A percentile compares a stretch with the other conserved stretches of the same genome.
Evolutionary conservation across 2,888 invertebrate species (phyloP).

Genomic region (Merodon equestris): DNA sequence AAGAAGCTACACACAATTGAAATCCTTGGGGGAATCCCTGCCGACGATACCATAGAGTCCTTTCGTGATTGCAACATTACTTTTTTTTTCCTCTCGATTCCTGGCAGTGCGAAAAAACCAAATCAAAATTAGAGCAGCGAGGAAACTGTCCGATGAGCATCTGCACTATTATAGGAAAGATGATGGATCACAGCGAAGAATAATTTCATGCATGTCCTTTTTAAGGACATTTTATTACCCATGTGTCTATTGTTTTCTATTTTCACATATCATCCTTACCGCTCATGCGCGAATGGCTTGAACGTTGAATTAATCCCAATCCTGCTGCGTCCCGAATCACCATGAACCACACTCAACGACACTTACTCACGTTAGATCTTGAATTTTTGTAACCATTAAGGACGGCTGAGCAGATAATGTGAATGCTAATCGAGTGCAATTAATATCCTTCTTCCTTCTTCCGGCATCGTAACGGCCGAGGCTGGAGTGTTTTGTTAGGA

Average conservation of each 20-base stretch:
- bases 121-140: conserved; percentile 54
- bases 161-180: conserved; percentile 30
- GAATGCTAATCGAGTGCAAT: conserved; percentile 68
- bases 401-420: conserved; percentile 54
- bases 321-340: too few species aligned
- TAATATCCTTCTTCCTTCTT: conserved; percentile 50
- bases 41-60: too few species aligned
- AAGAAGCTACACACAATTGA: conserved; percentile 14
- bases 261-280: conserved; percentile 47
- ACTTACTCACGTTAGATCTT: background rate
- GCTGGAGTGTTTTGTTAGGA: conserved; percentile 51
- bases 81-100: conserved; percentile 17
- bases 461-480: conserved; percentile 12
- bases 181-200: background rate
- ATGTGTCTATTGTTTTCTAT: conserved; percentile 50
- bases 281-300: conserved; percentile 50
- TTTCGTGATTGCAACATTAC: conserved; percentile 49
- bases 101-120: conserved; percentile 7
- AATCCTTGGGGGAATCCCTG: conserved; percentile 56
- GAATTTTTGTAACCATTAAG: conserved; percentile 55
- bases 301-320: conserved; percentile 52
- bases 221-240: conserved; percentile 44
- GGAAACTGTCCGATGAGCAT: conserved; percentile 35
- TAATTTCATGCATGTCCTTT: conserved; percentile 58
- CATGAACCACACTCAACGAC: conserved; percentile 22